phyloP scores from a whole-genome alignment of 2,888 invertebrate species.

The Thymelicus acteon region DNA sequence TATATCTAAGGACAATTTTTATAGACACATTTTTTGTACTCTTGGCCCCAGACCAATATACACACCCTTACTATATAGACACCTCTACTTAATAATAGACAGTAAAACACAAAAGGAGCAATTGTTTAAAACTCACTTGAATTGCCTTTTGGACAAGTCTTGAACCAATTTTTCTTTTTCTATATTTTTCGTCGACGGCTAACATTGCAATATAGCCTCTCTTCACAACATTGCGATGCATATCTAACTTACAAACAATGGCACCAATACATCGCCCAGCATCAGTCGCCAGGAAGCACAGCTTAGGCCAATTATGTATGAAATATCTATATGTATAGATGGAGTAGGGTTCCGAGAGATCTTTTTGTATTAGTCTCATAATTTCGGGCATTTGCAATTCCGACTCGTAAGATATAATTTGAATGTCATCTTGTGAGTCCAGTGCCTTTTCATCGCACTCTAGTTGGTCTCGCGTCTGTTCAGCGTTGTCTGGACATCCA shows the following conservation, averaged over 20 bases:
- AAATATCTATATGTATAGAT: constrained; percentile 99
- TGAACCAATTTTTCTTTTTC: constrained; percentile 97
- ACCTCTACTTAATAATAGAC: no score
- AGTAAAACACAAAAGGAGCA: neutral
- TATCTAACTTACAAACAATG: constrained; percentile 99
- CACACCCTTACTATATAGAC: no score
- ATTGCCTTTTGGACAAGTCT: constrained; percentile 92
- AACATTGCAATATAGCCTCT: constrained; percentile 99
- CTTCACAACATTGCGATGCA: constrained; percentile 94
- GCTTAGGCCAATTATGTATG: constrained; percentile 99
- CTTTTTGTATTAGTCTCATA: constrained; percentile 99
- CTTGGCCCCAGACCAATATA: no score
- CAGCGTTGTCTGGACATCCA: constrained; percentile 51
- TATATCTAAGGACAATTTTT: no score
- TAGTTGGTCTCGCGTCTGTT: constrained; percentile 47
- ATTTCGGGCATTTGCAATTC: constrained; percentile 99
- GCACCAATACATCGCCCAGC: constrained; percentile 96
- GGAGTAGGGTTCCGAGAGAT: constrained; percentile 99
- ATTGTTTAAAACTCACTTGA: constrained; percentile 73
- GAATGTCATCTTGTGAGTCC: constrained; percentile 61
- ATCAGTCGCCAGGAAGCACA: constrained; percentile 98
- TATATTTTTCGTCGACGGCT: constrained; percentile 97
- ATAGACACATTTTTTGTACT: no score
- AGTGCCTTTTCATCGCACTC: neutral
- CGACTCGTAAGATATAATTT: constrained; percentile 90